These are phyloP conservation scores for Laothoe populi DNA, from an alignment of 2,888 invertebrate species.

Conservation along the genomic window DNA sequence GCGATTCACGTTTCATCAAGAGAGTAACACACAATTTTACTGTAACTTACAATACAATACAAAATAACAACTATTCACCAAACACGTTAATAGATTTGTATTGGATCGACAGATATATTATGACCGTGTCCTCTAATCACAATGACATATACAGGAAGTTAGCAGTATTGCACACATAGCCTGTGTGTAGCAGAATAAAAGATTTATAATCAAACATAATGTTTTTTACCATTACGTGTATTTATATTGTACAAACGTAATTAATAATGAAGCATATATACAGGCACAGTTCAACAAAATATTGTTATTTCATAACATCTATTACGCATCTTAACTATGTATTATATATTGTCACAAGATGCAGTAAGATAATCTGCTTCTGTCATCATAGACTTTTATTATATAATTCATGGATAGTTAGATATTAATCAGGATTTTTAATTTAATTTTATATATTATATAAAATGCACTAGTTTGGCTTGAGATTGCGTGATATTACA, in stretches of 20 bases:
- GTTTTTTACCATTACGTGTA: not conserved
- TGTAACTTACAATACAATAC: too few species aligned
- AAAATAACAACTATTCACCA: too few species aligned
- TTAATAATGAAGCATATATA: too few species aligned
- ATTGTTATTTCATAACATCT: constrained; percentile 9
- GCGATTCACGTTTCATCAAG: too few species aligned
- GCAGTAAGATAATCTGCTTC: not conserved
- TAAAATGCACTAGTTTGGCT: not conserved
- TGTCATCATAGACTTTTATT: not conserved
- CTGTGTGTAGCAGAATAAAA: too few species aligned
- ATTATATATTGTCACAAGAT: not conserved
- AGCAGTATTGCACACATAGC: not conserved
- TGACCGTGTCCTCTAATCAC: not conserved
- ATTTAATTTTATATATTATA: not conserved
- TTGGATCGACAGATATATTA: not conserved
- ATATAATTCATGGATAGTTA: not conserved
- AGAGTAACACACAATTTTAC: too few species aligned
- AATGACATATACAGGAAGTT: constrained; percentile 3
- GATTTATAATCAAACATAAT: not conserved
- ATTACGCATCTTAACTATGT: not conserved
- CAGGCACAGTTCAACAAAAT: not conserved
- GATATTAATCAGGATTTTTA: not conserved
- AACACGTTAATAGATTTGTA: too few species aligned
- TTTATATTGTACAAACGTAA: constrained; percentile 8
- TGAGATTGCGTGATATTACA: not conserved